Evolutionary conservation across 2,888 invertebrate genomes (phyloP).

Genomic region (Nemoura dubitans): DNA sequence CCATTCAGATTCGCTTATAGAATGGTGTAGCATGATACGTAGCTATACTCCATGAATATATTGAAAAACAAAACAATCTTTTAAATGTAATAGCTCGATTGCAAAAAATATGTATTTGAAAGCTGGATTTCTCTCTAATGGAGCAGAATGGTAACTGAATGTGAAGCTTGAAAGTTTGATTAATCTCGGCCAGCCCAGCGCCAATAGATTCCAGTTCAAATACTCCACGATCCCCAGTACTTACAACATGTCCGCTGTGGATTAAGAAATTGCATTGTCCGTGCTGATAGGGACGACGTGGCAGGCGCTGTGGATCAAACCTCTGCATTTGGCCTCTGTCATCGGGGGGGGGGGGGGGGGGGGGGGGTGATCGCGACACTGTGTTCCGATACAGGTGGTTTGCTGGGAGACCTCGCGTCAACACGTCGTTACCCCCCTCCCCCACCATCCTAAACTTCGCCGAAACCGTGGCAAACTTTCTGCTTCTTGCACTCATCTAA

Average conservation of each 20-base stretch:
- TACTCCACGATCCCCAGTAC: no score
- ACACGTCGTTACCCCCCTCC: not conserved
- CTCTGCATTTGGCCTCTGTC: not conserved
- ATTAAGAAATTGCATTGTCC: no score
- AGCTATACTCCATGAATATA: constrained; percentile 4
- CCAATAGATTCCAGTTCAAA: not conserved
- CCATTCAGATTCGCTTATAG: not conserved
- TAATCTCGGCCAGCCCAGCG: not conserved
- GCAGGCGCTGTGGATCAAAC: not conserved
- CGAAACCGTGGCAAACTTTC: not conserved
- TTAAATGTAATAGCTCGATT: not conserved
- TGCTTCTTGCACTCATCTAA: not conserved
- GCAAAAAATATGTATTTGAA: not conserved
- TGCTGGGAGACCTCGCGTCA: not conserved
- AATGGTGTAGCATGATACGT: not conserved
- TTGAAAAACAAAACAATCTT: not conserved
- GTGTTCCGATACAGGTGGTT: constrained; percentile 28
- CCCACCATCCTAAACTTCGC: no score
- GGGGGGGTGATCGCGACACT: not conserved
- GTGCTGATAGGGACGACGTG: not conserved
- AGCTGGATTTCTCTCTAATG: not conserved
- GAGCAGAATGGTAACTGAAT: not conserved
- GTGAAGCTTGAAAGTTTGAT: not conserved
- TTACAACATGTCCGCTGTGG: not conserved
- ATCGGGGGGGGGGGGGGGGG: not conserved